Base-by-base conservation (phyloP, 2,113 vertebrate genomes). In the Gymnarchus niloticus region DNA sequence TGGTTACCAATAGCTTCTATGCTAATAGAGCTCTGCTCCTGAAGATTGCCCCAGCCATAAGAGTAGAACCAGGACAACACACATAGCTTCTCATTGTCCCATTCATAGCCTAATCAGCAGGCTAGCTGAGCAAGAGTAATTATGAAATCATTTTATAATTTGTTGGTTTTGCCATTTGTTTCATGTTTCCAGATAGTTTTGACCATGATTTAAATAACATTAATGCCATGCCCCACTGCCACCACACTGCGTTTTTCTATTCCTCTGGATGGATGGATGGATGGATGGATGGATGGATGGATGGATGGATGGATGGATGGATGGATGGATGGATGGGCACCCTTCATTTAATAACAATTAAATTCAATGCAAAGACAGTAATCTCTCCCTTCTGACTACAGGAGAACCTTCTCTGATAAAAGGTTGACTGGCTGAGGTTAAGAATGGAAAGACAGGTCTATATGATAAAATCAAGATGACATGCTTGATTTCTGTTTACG, bases 121-220 rank as follows among this genome's bases (percentile, higher is more conserved):
- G 90, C 90, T 91, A 83, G 88, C 91, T 83, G 84, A 84, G 84
- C 91, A 91, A 59, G 0, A 1, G 87, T 80, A 88, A 89, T 92
- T 90, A 90, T 93, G 56, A 94, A 65, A 52, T 92, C 90, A 91
- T 93, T 91, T 92, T 88, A 91, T 88, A 89, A 92, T 19, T 23
- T 61, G 88, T 59, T 28, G 65, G 6, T 91, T 23, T 8, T 88
- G 85, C 92, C 89, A 92, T 88, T 89, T 52, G 9, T 7, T 52
- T 6, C 14, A 3, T 19, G 56, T 37, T 41, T 23, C 12, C 49
- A 82, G 49, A 1, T 28, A 49, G 49, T 6, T 82, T 17, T 82
- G 51, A 1, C 25, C 28, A 14, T 51, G 46, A 49, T 46, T 80
- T 80, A n/a, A 2, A 69, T 81, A 7, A 33, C n/a, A 78, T 46